phyloP scores from a whole-genome alignment of 2,113 vertebrate genomes.

The Campylorhamphus procurvoides region DNA sequence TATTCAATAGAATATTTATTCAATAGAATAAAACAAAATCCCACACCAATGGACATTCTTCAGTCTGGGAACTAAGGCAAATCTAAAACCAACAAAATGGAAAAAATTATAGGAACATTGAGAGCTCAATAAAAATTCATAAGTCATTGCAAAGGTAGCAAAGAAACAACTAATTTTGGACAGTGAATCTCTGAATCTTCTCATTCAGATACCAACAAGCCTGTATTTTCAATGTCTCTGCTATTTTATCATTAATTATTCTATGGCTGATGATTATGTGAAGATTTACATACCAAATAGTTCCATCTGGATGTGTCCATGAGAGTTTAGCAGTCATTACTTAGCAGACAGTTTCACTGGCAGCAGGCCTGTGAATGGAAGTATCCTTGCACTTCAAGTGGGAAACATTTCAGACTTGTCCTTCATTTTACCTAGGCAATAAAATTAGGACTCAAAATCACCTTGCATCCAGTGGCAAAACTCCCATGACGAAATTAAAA shows the following conservation, averaged over 20 bases:
- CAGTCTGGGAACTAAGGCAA: neutral
- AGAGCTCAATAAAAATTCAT: neutral
- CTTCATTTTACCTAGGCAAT: constrained; percentile 3
- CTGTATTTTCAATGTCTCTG: neutral
- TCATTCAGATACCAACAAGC: neutral
- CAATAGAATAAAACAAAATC: neutral
- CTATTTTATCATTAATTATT: neutral
- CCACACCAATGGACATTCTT: neutral
- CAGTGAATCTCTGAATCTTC: neutral
- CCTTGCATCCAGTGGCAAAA: neutral
- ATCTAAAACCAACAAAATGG: neutral
- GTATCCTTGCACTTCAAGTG: neutral
- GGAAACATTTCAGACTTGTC: neutral
- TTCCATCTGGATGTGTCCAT: neutral
- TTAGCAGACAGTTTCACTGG: neutral
- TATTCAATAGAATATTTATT: neutral
- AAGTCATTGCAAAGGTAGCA: neutral
- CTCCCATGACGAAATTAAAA: constrained; percentile 7
- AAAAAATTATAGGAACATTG: neutral
- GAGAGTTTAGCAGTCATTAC: neutral
- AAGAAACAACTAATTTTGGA: neutral
- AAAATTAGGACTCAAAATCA: constrained; percentile 1
- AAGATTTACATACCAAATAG: neutral
- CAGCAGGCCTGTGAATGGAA: neutral
- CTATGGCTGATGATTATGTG: neutral